These are phyloP conservation scores for Galeopterus variegatus DNA, from an alignment of 2,113 vertebrate genomes.

Conservation along the genomic window DNA sequence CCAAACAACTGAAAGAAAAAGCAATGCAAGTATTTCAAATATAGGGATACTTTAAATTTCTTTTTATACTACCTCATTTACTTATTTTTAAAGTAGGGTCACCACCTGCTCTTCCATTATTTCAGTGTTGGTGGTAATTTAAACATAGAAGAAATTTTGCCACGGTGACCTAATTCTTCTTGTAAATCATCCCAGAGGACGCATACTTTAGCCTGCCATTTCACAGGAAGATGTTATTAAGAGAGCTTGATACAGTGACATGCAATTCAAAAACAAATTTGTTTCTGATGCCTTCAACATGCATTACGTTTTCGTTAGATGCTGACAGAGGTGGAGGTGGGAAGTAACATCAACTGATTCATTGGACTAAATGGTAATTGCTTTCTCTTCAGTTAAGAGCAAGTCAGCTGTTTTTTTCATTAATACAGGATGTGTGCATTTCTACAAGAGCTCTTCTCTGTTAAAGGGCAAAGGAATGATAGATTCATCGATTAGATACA, in stretches of 20 bases:
- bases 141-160: slow-evolving; percentile 78
- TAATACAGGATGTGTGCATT: slow-evolving; percentile 1
- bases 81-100: slow-evolving; percentile 60
- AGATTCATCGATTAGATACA: neutral
- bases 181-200: slow-evolving; percentile 84
- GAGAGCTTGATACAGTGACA: neutral
- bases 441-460: neutral
- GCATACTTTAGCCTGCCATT: slow-evolving; percentile 81
- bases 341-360: neutral
- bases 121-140: slow-evolving; percentile 85
- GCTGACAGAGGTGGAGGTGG: neutral
- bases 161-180: slow-evolving; percentile 67
- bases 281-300: slow-evolving; percentile 55
- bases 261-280: slow-evolving; percentile 67
- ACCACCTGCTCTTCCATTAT: slow-evolving; percentile 64
- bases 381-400: slow-evolving; percentile 49
- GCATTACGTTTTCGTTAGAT: slow-evolving; percentile 70
- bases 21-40: slow-evolving; percentile 13
- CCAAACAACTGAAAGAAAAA: slow-evolving; percentile 32
- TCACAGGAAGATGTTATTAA: slow-evolving; percentile 78
- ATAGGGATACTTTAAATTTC: neutral
- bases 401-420: slow-evolving; percentile 52
- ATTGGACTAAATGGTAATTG: slow-evolving; percentile 61
- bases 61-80: neutral
- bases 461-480: accelerated